A percentile compares a stretch with the other conserved stretches of the same genome.
Conservation (phyloP, 2,888 invertebrate species). For the Melanchra persicariae region DNA sequence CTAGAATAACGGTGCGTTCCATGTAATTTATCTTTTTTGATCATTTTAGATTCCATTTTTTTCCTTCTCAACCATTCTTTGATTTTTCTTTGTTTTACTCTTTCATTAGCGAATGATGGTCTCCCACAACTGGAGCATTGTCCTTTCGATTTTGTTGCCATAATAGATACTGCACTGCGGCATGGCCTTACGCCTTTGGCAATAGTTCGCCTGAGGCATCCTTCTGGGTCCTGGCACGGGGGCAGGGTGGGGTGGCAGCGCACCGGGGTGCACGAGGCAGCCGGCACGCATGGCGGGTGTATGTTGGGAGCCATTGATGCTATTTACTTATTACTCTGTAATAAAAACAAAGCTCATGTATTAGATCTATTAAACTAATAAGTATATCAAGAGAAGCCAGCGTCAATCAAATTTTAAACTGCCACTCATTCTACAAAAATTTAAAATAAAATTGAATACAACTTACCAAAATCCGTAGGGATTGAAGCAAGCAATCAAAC, state of each 20-base stretch:
- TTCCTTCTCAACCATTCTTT: conserved; percentile 79
- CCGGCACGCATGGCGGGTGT: conserved; percentile 86
- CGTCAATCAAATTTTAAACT: conserved; percentile 69
- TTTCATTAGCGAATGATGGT: conserved; percentile 65
- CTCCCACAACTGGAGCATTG: conserved; percentile 78
- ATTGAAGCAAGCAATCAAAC: conserved; percentile 33
- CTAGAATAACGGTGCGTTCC: conserved; percentile 76
- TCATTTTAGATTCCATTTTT: conserved; percentile 77
- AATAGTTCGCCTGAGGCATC: conserved; percentile 79
- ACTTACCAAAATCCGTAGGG: conserved; percentile 66
- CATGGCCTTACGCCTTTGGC: conserved; percentile 80
- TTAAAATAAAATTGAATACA: conserved; percentile 53
- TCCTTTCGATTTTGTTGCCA: conserved; percentile 80
- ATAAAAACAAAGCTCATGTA: conserved; percentile 48
- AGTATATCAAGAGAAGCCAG: conserved; percentile 74
- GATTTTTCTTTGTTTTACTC: conserved; percentile 67
- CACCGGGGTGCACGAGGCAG: conserved; percentile 80
- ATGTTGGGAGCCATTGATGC: conserved; percentile 78
- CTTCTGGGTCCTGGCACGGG: conserved; percentile 81
- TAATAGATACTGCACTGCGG: conserved; percentile 83
- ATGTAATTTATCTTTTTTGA: conserved; percentile 74
- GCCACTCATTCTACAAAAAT: conserved; percentile 74
- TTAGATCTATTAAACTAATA: neutral
- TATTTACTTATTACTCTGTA: conserved; percentile 71
- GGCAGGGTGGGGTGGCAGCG: conserved; percentile 85